A percentile compares a stretch with the other conserved stretches of the same genome.
Evolutionary conservation across 2,888 invertebrate species (phyloP).

Genomic region (Leucoptera coffeella): DNA sequence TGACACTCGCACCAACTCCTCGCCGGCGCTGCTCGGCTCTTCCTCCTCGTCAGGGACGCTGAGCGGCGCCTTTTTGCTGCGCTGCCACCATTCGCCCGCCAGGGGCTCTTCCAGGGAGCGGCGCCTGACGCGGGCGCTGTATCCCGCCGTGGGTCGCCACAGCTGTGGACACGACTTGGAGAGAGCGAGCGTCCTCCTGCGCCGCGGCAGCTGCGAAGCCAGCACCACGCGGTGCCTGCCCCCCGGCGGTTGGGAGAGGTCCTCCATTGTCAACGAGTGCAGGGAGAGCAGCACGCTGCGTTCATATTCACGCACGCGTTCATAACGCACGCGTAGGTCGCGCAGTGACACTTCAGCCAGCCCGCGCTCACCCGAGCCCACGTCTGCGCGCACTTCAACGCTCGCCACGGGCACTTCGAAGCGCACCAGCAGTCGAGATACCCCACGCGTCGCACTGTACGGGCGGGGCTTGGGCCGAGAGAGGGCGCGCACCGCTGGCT

Average conservation of each 20-base stretch:
- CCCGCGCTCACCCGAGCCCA: constrained; percentile 63
- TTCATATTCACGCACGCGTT: constrained; percentile 60
- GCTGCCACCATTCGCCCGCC: constrained; percentile 24
- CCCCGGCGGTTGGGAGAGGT: constrained; percentile 70
- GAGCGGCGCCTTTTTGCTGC: no score
- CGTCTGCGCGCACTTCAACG: constrained; percentile 68
- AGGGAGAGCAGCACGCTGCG: constrained; percentile 65
- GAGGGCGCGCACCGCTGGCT: constrained; percentile 55
- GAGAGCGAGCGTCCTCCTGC: constrained; percentile 48
- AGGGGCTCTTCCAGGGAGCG: no score
- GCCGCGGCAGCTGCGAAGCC: constrained; percentile 57
- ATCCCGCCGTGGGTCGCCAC: no score
- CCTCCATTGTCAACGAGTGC: constrained; percentile 85
- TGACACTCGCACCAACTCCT: constrained; percentile 67
- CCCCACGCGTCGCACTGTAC: constrained; percentile 3
- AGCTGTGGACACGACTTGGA: constrained; percentile 83
- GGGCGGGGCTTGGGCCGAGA: constrained; percentile 13
- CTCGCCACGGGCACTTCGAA: constrained; percentile 72
- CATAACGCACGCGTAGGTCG: constrained; percentile 73
- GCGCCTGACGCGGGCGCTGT: no score
- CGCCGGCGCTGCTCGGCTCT: constrained; percentile 15
- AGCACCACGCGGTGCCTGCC: constrained; percentile 82
- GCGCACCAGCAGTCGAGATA: constrained; percentile 1
- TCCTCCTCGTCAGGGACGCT: constrained; percentile 13
- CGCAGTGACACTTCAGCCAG: constrained; percentile 81